These are phyloP conservation scores for Amphimallon solstitiale DNA, from an alignment of 2,888 invertebrate species.

Conservation along the genomic window DNA sequence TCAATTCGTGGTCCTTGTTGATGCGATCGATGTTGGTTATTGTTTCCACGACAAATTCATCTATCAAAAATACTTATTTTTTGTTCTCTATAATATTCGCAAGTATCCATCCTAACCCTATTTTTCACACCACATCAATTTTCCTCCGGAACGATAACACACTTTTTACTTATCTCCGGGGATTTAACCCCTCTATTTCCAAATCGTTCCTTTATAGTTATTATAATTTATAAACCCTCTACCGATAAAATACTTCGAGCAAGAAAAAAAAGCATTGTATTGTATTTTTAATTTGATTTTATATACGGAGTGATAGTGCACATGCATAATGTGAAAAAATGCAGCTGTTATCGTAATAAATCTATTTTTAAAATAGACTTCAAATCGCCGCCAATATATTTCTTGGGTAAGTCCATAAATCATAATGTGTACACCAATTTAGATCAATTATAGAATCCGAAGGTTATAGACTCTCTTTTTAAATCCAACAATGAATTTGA, in stretches of 20 bases:
- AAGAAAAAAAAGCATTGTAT: no score
- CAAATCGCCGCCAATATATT: no score
- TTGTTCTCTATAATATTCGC: not conserved
- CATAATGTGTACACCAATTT: no score
- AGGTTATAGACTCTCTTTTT: no score
- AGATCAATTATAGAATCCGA: no score
- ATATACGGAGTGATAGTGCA: no score
- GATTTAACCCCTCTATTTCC: conserved; percentile 15
- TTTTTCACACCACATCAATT: conserved; percentile 9
- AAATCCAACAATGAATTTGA: no score
- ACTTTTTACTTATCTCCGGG: conserved; percentile 17
- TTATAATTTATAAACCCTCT: conserved; percentile 32
- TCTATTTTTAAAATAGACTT: no score
- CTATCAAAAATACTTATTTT: conserved; percentile 60
- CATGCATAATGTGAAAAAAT: no score
- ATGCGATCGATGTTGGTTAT: conserved; percentile 59
- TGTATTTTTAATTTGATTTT: no score
- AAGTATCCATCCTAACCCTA: conserved; percentile 11
- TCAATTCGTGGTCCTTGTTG: conserved; percentile 48
- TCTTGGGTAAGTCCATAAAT: no score
- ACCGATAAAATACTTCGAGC: not conserved
- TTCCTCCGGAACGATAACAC: conserved; percentile 16
- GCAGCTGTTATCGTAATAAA: no score
- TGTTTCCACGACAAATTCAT: conserved; percentile 77
- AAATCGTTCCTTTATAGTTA: conserved; percentile 24